A percentile compares a stretch with the other conserved stretches of the same genome.
phyloP scores from a whole-genome alignment of 1,140 invertebrate species.

The Gryon sp. region DNA sequence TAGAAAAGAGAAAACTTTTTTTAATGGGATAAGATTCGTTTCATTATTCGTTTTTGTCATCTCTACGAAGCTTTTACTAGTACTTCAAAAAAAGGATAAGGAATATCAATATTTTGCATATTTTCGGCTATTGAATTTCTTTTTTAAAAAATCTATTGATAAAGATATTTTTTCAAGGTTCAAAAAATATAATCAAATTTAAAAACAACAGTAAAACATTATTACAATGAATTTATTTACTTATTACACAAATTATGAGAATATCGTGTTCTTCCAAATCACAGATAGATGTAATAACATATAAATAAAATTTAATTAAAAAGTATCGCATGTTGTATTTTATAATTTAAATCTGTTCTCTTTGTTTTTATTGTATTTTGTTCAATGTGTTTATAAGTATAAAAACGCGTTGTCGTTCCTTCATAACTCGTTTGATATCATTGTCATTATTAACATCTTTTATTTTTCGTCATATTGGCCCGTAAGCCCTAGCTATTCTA shows the following conservation, averaged over 20 bases:
- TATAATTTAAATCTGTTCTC: conserved; percentile 19
- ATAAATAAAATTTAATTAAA: conserved; percentile 64
- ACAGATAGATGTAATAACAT: conserved; percentile 42
- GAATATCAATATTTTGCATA: too few species aligned
- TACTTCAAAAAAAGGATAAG: conserved; percentile 17
- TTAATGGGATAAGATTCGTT: conserved; percentile 19
- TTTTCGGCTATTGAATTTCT: too few species aligned
- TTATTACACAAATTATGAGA: conserved; percentile 25
- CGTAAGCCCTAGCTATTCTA: conserved; percentile 73
- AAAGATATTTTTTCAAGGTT: conserved; percentile 14
- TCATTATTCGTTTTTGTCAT: conserved; percentile 25
- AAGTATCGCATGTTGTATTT: conserved; percentile 54
- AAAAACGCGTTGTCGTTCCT: conserved; percentile 65
- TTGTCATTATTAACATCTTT: conserved; percentile 66
- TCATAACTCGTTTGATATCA: conserved; percentile 65
- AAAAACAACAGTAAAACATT: conserved; percentile 19
- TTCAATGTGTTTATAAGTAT: conserved; percentile 63
- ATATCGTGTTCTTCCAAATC: conserved; percentile 52
- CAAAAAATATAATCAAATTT: conserved; percentile 34
- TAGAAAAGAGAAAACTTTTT: conserved; percentile 30
- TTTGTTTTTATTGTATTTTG: conserved; percentile 40
- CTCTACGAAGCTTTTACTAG: conserved; percentile 29
- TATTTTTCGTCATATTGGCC: conserved; percentile 65
- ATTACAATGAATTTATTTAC: conserved; percentile 31
- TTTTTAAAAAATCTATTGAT: too few species aligned